Evolutionary conservation across 2,888 invertebrate species (phyloP).

Genomic region (Drosophila atripex): DNA sequence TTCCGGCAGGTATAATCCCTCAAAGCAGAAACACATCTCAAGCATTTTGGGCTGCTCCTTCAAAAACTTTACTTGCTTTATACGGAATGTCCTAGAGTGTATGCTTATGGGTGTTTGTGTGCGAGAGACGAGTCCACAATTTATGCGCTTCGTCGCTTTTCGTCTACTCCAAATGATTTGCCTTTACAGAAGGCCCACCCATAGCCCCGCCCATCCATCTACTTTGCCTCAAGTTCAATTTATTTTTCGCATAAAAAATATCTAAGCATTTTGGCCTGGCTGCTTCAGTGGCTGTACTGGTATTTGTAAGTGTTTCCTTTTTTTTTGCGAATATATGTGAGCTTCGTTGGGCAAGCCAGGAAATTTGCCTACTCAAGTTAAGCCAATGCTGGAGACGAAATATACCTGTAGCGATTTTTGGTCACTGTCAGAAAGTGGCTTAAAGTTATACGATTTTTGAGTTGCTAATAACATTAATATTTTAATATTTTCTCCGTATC

Average conservation of each 20-base stretch:
- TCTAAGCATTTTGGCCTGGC: slow-evolving; percentile 53
- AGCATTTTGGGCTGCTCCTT: slow-evolving; percentile 45
- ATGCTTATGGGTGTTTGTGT: slow-evolving; percentile 18
- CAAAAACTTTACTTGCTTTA: slow-evolving; percentile 26
- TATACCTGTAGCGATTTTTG: not conserved
- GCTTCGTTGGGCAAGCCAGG: slow-evolving; percentile 23
- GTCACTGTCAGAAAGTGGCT: not conserved
- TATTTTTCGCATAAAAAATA: slow-evolving; percentile 70
- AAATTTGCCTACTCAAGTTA: slow-evolving; percentile 39
- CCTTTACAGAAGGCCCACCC: slow-evolving; percentile 30
- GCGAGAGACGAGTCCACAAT: slow-evolving; percentile 58
- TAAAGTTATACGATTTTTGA: not conserved
- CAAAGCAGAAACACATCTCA: slow-evolving; percentile 67
- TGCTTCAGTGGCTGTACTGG: slow-evolving; percentile 24
- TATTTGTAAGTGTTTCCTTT: slow-evolving; percentile 23
- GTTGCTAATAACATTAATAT: too few relatives aligned
- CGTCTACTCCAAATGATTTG: slow-evolving; percentile 73
- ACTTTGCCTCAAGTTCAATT: slow-evolving; percentile 59
- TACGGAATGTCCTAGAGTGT: slow-evolving; percentile 28
- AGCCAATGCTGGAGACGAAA: slow-evolving; percentile 31
- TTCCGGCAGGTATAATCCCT: slow-evolving; percentile 69
- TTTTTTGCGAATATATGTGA: slow-evolving; percentile 31
- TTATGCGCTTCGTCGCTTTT: slow-evolving; percentile 76
- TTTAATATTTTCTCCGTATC: too few relatives aligned
- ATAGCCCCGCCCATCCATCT: slow-evolving; percentile 6